Base-by-base conservation (phyloP, 1,140 invertebrate species). In the Tetraneura akinire region DNA sequence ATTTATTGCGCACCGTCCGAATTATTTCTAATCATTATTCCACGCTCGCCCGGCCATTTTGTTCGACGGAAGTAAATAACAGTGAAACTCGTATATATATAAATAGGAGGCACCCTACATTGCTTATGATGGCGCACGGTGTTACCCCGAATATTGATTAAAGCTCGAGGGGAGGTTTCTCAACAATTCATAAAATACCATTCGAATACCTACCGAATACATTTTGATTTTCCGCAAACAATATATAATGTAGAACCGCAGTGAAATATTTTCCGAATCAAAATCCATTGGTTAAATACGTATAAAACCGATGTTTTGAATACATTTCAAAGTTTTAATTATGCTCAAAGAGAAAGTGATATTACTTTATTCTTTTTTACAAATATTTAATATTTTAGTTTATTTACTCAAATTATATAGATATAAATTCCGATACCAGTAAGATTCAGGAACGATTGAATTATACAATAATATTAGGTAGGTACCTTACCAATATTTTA, bases 81-180 rank as follows among this genome's bases (percentile, higher is more conserved):
- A 14, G 55, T 29, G 55, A 14, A 26, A 26, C 55, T 3, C 55
- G 1, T 13, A 29, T 60, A 51, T 18, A n/a, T n/a, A n/a, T n/a
- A n/a, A n/a, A n/a, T n/a, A n/a, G n/a, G n/a, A 16, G 3, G 11
- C 8, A 13, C 16, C 51, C 16, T n/a, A 4, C 55, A 9, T 11
- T 13, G 55, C 55, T 11, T 23, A 6, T 26, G 42, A 49, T 3
- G 66, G 6, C 13, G 8, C 5, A 14, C 37, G 66, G 66, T n/a
- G n/a, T 49, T 6, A 3, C 66, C 49, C 42, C 18, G 10, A 21
- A 70, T 70, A 70, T 70, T 70, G 66, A 70, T 70, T 70, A 70
- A 70, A 70, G 42, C 45, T 70, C 55, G 53, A 42, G 53, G 73
- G 73, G 73, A 76, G 32, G 53, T 57, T 76, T 76, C 53, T 76